phyloP scores from a whole-genome alignment of 2,797 vertebrate genomes.

The Paguma larvata region DNA sequence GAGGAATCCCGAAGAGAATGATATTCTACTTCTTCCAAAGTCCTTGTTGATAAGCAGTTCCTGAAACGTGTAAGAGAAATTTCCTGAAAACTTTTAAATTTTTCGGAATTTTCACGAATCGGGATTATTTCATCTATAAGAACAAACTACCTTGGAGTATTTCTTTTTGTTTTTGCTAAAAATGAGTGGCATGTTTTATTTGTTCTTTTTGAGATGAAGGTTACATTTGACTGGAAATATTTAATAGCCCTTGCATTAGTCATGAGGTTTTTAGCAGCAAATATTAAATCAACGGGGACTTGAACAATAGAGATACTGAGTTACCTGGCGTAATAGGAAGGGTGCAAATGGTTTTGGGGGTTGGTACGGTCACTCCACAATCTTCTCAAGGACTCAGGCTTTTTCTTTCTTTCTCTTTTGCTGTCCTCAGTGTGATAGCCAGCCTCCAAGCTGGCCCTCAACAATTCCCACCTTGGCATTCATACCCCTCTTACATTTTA shows the following conservation, averaged over 20 bases:
- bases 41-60: not conserved
- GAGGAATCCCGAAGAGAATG: not conserved
- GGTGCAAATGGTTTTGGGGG: not conserved
- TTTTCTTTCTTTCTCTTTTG: not conserved
- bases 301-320: not conserved
- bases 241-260: not conserved
- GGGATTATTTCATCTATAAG: not conserved
- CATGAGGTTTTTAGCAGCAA: not conserved
- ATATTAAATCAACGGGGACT: not conserved
- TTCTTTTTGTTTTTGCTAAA: not conserved
- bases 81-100: not conserved
- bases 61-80: not conserved
- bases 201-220: not conserved
- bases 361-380: not conserved
- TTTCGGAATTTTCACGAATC: slow-evolving; percentile 4
- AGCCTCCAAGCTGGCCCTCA: not conserved
- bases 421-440: not conserved
- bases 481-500: not conserved
- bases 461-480: not conserved
- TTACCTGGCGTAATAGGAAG: not conserved
- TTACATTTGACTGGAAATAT: not conserved
- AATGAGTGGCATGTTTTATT: not conserved
- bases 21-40: not conserved
- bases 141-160: not conserved
- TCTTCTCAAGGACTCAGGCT: not conserved